These are phyloP conservation scores for Ursus arctos DNA, from an alignment of 2,113 vertebrate genomes.

Conservation along the genomic window DNA sequence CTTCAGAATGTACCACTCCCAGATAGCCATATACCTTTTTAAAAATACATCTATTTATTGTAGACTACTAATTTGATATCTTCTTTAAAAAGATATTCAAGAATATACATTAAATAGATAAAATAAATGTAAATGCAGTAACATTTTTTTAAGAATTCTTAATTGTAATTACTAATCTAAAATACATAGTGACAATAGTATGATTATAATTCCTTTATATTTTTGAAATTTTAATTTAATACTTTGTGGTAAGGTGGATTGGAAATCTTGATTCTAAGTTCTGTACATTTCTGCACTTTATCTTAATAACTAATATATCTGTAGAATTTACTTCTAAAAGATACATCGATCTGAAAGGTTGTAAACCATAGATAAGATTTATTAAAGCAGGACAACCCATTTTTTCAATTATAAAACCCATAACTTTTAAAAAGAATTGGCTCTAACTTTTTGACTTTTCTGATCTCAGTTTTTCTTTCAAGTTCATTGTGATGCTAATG, in stretches of 20 bases:
- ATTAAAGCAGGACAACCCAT: not conserved
- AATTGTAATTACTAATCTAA: not conserved
- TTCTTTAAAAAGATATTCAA: not conserved
- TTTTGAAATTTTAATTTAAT: conserved; percentile 37
- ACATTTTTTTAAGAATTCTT: not conserved
- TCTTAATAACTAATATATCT: not conserved
- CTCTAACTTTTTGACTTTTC: not conserved
- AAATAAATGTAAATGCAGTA: not conserved
- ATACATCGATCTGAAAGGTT: not conserved
- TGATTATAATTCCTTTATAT: not conserved
- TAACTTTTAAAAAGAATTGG: not conserved
- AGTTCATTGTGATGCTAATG: not conserved
- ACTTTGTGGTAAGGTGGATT: not conserved
- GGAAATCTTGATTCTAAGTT: not conserved
- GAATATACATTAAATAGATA: not conserved
- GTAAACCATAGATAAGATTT: not conserved
- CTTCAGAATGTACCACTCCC: not conserved
- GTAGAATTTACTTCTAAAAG: not conserved
- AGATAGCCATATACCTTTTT: not conserved
- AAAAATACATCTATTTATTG: not conserved
- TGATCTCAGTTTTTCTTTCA: conserved; percentile 14
- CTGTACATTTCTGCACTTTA: not conserved
- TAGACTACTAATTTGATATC: not conserved
- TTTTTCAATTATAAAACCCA: not conserved
- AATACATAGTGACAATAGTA: not conserved